Evolutionary conservation across 2,797 vertebrate species (phyloP), one percentile per base, ranked within the genome.

Genomic region (Petrocephalus sullivani): DNA sequence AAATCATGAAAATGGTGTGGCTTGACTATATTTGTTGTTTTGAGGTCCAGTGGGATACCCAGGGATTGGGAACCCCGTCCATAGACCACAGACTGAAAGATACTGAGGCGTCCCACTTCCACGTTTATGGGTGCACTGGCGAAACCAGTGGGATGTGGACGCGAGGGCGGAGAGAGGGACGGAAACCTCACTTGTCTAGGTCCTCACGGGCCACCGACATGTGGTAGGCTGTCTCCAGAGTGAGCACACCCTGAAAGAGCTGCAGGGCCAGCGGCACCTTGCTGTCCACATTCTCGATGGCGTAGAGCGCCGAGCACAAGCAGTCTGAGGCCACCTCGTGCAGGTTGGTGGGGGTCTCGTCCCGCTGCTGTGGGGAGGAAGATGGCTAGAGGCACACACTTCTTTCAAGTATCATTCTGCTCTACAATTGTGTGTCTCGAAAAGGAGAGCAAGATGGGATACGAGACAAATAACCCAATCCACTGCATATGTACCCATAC

Each of bases 181-280:
- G 14, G 16, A 41, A 9, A 3, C 23, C 89, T 96, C 92, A 99
- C 98, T 99, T 99, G 94, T 99, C 98, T 1, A 99, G 95, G 94
- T 99, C 98, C 91, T 99, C 98, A 0, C 98, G 96, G 0, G 98
- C 98, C 83, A 99, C 98, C 0, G 98, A 97, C 98, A 99, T 99
- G 94, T 99, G 98, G 61, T 99, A 99, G 54, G 98, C 98, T 0
- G 97, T 97, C 95, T 99, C 98, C 46, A 99, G 93, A 0, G 98
- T 98, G 71, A 99, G 94, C 75, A 99, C 98, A 0, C 98, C 98
- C 93, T 98, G 98, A 93, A 99, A 99, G 3, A 99, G 97, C 92
- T 98, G 98, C 94, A 97, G 91, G 9, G 97, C 98, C 88, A 99
- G 90, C 0, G 95, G 93, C 87, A 99, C 91, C 91, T 97, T 96